Evolutionary conservation across 2,113 vertebrate genomes (phyloP).

Genomic region (Sander vitreus): DNA sequence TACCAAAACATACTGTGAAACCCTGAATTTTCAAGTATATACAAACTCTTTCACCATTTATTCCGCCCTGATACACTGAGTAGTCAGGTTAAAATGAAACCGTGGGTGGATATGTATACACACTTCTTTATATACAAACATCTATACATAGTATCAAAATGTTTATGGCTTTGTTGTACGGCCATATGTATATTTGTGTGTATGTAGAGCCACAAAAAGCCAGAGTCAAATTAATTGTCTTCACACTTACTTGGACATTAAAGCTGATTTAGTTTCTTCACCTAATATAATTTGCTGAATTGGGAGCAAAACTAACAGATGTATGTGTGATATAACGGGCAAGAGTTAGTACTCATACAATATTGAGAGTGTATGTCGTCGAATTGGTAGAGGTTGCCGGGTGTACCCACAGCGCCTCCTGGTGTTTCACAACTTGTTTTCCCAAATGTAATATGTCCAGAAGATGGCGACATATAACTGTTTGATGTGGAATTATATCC

Average conservation of each 20-base stretch:
- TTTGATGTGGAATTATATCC: background rate
- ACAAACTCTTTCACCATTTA: no score
- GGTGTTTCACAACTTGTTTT: background rate
- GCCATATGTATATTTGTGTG: no score
- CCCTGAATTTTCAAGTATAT: background rate
- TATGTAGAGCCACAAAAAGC: no score
- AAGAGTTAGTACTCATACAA: no score
- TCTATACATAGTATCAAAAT: no score
- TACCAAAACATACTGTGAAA: background rate
- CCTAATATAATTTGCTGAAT: background rate
- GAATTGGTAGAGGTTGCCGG: background rate
- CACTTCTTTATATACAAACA: no score
- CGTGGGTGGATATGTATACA: no score
- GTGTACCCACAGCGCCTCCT: background rate
- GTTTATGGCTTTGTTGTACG: no score
- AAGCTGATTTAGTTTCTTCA: background rate
- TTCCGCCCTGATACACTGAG: background rate
- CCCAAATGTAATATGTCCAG: constrained; percentile 8
- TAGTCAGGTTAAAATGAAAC: no score
- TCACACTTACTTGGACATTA: no score
- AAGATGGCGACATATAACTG: constrained; percentile 52
- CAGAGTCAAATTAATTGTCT: no score
- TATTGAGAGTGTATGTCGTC: background rate
- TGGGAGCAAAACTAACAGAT: background rate
- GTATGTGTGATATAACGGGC: background rate